phyloP scores from a whole-genome alignment of 2,888 invertebrate genomes.

The Onthophagus sagittarius region DNA sequence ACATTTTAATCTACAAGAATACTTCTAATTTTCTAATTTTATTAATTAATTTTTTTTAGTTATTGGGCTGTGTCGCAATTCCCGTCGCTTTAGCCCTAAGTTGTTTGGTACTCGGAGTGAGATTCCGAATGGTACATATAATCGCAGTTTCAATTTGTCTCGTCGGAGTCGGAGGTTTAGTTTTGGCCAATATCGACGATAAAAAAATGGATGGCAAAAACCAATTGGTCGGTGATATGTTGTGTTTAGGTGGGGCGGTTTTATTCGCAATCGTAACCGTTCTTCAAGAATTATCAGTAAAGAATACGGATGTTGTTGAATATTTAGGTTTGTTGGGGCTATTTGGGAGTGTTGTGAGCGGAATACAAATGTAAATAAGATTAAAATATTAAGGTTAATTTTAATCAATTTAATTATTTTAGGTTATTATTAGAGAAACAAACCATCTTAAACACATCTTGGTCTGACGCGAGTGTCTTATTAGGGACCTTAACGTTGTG shows the following conservation, averaged over 20 bases:
- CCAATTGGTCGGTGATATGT: constrained; percentile 76
- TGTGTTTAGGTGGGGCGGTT: constrained; percentile 73
- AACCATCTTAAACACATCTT: constrained; percentile 63
- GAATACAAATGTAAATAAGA: constrained; percentile 76
- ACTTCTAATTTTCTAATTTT: no score
- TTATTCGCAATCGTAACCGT: constrained; percentile 79
- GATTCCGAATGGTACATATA: constrained; percentile 72
- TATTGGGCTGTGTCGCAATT: constrained; percentile 81
- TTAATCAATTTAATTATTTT: neutral
- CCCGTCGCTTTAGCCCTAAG: constrained; percentile 76
- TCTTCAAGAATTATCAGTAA: constrained; percentile 77
- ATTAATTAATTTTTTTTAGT: constrained; percentile 56
- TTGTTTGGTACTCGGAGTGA: constrained; percentile 70
- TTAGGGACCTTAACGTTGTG: constrained; percentile 57
- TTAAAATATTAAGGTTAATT: neutral
- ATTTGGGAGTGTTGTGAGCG: constrained; percentile 73
- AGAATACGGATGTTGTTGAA: constrained; percentile 70
- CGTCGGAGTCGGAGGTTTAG: constrained; percentile 77
- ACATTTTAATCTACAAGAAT: no score
- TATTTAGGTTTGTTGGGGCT: constrained; percentile 79
- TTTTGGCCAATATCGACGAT: constrained; percentile 77
- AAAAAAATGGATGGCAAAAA: constrained; percentile 66
- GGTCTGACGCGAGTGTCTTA: constrained; percentile 59
- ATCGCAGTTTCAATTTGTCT: constrained; percentile 76
- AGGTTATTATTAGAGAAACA: constrained; percentile 64